These are phyloP conservation scores for Lutjanus campechanus DNA, from an alignment of 2,797 vertebrate genomes.

Conservation along the genomic window DNA sequence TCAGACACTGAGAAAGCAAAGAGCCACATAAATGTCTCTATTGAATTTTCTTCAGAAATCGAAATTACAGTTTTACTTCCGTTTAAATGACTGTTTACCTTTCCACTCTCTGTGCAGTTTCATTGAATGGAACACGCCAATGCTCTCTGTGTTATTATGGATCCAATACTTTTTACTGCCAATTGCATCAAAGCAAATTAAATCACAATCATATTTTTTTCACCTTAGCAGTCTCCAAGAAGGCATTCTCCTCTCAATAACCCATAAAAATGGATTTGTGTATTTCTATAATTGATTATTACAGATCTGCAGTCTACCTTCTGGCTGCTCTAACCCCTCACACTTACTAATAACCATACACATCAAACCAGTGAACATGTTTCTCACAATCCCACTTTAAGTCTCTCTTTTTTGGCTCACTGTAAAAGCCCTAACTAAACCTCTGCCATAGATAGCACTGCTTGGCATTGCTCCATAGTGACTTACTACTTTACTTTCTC, in stretches of 20 bases:
- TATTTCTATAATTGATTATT: constrained; percentile 56
- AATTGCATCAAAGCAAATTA: constrained; percentile 49
- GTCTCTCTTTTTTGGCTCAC: constrained; percentile 20
- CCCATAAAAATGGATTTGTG: constrained; percentile 49
- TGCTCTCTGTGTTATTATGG: constrained; percentile 19
- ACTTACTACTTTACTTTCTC: constrained; percentile 34
- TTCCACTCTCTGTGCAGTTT: constrained; percentile 22
- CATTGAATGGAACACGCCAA: constrained; percentile 5
- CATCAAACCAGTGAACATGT: constrained; percentile 22
- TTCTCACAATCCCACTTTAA: constrained; percentile 15
- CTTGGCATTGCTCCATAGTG: constrained; percentile 36
- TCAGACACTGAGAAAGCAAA: constrained; percentile 9
- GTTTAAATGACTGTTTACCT: constrained; percentile 39
- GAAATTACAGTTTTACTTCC: constrained; percentile 29
- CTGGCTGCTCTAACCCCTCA: constrained; percentile 25
- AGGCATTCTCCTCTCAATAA: constrained; percentile 38
- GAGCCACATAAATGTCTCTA: constrained; percentile 13
- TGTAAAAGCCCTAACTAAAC: constrained; percentile 28
- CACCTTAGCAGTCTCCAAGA: constrained; percentile 26
- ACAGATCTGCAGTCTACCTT: constrained; percentile 40
- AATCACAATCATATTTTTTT: constrained; percentile 38
- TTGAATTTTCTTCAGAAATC: constrained; percentile 31
- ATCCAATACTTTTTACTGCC: constrained; percentile 37
- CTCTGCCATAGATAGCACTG: constrained; percentile 26
- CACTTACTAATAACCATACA: constrained; percentile 31